A percentile compares a stretch with the other conserved stretches of the same genome.
phyloP scores from a whole-genome alignment of 2,113 vertebrate genomes.

The Macroglossus sobrinus region DNA sequence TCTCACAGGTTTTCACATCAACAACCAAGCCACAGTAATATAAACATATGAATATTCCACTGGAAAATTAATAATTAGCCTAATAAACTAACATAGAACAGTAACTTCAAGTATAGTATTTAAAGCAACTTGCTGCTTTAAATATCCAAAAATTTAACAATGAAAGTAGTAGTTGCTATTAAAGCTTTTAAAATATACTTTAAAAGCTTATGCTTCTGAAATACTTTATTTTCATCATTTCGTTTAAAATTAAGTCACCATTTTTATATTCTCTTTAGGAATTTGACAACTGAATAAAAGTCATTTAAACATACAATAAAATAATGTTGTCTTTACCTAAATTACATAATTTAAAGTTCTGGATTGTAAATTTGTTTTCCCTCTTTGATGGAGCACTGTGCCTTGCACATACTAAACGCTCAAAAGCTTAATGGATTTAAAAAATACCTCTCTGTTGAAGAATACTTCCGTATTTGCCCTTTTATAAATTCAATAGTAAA shows the following conservation, averaged over 20 bases:
- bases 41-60: background rate
- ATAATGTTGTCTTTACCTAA: background rate
- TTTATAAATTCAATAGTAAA: slow-evolving; percentile 98
- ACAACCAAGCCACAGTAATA: background rate
- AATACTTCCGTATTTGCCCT: slow-evolving; percentile 95
- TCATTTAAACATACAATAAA: slow-evolving; percentile 23
- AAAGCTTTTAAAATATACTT: slow-evolving; percentile 21
- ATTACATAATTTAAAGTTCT: slow-evolving; percentile 9
- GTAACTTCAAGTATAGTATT: background rate
- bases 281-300: background rate
- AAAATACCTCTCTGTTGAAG: slow-evolving; percentile 96
- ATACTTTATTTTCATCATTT: background rate
- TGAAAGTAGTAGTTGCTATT: background rate
- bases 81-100: background rate
- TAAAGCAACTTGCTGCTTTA: background rate
- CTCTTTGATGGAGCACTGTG: background rate
- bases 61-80: background rate
- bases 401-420: background rate
- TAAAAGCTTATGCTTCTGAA: background rate
- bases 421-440: background rate
- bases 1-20: background rate
- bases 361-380: background rate
- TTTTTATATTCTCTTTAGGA: slow-evolving; percentile 2
- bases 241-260: background rate
- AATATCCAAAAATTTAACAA: background rate